Conservation (phyloP, 2,888 invertebrate genomes). For the Drosophila kambysellisi region DNA sequence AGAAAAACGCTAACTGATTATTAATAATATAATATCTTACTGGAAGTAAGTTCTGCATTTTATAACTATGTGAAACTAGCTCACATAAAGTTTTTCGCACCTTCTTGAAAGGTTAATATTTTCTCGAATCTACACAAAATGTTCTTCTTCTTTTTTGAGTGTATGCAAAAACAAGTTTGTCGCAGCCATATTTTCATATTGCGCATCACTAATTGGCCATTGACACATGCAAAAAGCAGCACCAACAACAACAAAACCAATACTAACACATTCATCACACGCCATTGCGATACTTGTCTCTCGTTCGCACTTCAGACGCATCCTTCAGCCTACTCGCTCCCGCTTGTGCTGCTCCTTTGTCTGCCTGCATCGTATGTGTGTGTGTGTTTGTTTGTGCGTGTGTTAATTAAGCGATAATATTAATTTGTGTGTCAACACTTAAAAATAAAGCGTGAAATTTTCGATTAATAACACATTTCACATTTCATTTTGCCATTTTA, state of each 20-base stretch:
- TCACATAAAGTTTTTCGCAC: rapidly evolving
- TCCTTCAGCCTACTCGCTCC: background rate
- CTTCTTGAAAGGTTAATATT: background rate
- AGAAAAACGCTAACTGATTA: background rate
- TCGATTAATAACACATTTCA: conserved; percentile 80
- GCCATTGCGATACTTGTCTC: conserved; percentile 27
- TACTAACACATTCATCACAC: conserved; percentile 35
- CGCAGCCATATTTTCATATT: conserved; percentile 2
- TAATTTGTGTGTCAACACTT: conserved; percentile 85
- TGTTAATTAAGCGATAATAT: conserved; percentile 85
- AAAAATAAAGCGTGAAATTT: conserved; percentile 74
- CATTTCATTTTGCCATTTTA: conserved; percentile 65
- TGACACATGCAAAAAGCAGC: conserved; percentile 12
- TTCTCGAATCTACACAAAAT: background rate
- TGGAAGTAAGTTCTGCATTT: background rate
- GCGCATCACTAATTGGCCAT: conserved; percentile 41
- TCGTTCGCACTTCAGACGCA: conserved; percentile 13
- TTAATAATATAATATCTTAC: background rate
- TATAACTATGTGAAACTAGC: background rate
- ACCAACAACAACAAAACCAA: conserved; percentile 6
- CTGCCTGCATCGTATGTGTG: conserved; percentile 26
- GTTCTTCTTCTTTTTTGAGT: background rate
- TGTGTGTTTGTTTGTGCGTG: conserved; percentile 9
- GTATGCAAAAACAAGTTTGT: conserved; percentile 22
- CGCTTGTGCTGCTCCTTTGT: conserved; percentile 35